Percentiles rank a stretch among this genome's conserved stretches.
Evolutionary conservation across 2,888 invertebrate genomes (phyloP).

Genomic region (Chrysolina haemoptera): DNA sequence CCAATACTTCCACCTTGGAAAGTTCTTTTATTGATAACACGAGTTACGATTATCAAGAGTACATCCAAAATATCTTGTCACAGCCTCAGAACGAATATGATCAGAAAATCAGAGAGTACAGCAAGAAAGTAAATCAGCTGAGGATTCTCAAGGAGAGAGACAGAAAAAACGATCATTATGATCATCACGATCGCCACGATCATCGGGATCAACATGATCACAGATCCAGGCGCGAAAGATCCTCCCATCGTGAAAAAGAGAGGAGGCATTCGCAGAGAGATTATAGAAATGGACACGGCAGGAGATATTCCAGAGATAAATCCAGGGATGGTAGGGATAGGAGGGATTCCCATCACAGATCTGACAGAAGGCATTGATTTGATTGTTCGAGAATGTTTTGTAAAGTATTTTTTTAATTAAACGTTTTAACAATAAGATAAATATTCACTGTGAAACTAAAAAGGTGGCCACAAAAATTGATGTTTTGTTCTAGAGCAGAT

Average conservation of each 20-base stretch:
- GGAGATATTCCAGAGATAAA: slow-evolving; percentile 22
- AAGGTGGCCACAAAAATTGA: no score
- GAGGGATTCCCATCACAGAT: slow-evolving; percentile 33
- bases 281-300: slow-evolving; percentile 25
- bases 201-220: not conserved
- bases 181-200: not conserved
- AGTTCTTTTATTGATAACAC: slow-evolving; percentile 16
- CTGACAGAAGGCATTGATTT: slow-evolving; percentile 39
- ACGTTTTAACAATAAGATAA: not conserved
- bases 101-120: slow-evolving; percentile 16
- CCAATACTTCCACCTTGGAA: not conserved
- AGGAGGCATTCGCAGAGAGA: slow-evolving; percentile 32
- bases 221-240: not conserved
- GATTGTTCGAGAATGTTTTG: slow-evolving; percentile 21
- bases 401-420: slow-evolving; percentile 39
- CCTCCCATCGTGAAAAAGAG: slow-evolving; percentile 1
- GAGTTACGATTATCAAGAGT: not conserved
- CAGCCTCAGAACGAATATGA: slow-evolving; percentile 1
- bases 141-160: not conserved
- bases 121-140: slow-evolving; percentile 12
- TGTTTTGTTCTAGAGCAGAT: no score
- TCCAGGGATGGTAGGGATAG: slow-evolving; percentile 27
- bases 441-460: no score
- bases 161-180: slow-evolving; percentile 13
- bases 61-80: not conserved